phyloP scores from a whole-genome alignment of 2,113 vertebrate species.

The Indri indri region DNA sequence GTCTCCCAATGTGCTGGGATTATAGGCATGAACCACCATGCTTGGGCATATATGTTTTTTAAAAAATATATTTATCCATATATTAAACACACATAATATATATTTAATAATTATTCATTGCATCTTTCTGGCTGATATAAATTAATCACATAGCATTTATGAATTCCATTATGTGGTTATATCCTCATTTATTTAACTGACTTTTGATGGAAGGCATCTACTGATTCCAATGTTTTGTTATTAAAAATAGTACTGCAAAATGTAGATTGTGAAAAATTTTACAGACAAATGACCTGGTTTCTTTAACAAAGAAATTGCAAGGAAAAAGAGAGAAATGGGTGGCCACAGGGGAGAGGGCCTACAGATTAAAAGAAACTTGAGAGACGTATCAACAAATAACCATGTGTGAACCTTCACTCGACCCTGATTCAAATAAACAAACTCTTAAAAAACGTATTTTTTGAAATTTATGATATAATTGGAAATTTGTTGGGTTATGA shows the following conservation, averaged over 20 bases:
- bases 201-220: neutral
- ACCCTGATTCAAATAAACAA: neutral
- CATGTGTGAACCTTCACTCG: neutral
- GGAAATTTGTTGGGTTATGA: neutral
- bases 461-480: neutral
- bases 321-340: neutral
- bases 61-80: too few relatives aligned
- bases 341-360: neutral
- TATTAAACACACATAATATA: neutral
- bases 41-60: too few relatives aligned
- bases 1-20: too few relatives aligned
- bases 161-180: neutral
- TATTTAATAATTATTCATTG: neutral
- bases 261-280: neutral
- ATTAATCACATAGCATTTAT: neutral
- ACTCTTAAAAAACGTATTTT: neutral
- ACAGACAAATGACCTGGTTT: conserved; percentile 12
- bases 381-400: neutral
- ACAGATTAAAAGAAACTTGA: neutral
- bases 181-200: conserved; percentile 29
- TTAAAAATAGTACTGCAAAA: conserved; percentile 20
- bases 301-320: conserved; percentile 38
- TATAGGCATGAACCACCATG: too few relatives aligned
- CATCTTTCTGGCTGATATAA: neutral
- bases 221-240: conserved; percentile 24